These are phyloP conservation scores for Oncorhynchus masou DNA, from an alignment of 2,113 vertebrate genomes.

Conservation along the genomic window DNA sequence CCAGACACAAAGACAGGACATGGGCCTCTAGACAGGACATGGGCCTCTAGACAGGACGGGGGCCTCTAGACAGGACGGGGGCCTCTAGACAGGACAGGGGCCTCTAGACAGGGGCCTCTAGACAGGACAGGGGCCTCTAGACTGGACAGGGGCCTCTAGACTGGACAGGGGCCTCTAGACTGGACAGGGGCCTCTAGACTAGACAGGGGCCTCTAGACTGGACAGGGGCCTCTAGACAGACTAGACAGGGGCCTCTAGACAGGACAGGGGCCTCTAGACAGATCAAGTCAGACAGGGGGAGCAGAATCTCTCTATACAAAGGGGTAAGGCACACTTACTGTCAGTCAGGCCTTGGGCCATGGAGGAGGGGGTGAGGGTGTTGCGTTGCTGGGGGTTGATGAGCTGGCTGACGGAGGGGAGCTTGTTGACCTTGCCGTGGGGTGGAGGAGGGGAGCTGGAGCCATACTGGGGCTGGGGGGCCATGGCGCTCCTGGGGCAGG, in stretches of 20 bases:
- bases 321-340: slow-evolving; percentile 80
- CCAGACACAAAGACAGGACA: not conserved
- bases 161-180: not conserved
- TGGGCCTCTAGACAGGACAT: no score
- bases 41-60: not conserved
- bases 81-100: no score
- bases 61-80: no score
- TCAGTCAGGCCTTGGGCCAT: slow-evolving; percentile 89
- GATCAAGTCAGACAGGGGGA: not conserved
- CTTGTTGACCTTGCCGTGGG: slow-evolving; percentile 95
- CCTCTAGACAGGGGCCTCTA: no score
- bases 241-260: no score
- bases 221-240: no score
- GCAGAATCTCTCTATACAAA: slow-evolving; percentile 11
- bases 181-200: no score
- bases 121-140: no score
- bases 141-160: no score
- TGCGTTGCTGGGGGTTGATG: slow-evolving; percentile 97
- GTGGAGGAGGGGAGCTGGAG: slow-evolving; percentile 87
- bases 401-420: slow-evolving; percentile 97
- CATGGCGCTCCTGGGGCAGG: slow-evolving; percentile 84
- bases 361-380: slow-evolving; percentile 89
- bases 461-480: slow-evolving; percentile 85
- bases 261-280: no score
- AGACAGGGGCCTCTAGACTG: no score